Percentiles rank a stretch among this genome's conserved stretches.
Evolutionary conservation across 2,888 invertebrate species (phyloP).

Genomic region (Poecilobothrus nobilitatus): DNA sequence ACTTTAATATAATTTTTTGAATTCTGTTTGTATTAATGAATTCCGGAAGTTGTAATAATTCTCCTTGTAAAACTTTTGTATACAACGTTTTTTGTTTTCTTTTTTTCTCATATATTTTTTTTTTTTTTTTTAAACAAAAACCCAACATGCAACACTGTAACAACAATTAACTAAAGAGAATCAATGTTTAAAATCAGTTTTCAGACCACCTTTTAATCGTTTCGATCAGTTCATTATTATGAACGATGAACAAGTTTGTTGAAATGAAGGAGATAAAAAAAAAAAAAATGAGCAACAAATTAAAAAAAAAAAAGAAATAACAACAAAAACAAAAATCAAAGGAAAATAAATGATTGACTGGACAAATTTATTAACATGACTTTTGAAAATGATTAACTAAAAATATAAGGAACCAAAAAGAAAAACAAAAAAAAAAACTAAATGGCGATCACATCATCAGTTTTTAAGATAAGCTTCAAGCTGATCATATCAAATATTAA

Average conservation of each 20-base stretch:
- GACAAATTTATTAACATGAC: conserved; percentile 4
- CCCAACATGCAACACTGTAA: neutral
- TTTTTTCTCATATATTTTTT: too few species aligned
- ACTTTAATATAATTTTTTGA: too few species aligned
- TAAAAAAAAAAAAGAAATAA: too few species aligned
- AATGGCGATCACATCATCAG: too few species aligned
- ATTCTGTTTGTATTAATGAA: neutral
- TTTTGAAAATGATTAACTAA: neutral
- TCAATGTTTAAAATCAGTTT: neutral
- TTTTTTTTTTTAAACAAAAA: neutral
- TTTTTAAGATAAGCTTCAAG: too few species aligned
- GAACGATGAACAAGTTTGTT: neutral
- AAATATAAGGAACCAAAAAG: neutral
- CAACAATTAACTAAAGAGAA: neutral
- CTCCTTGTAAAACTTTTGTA: neutral
- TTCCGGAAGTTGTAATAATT: conserved; percentile 4
- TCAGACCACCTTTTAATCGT: neutral
- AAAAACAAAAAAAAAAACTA: neutral
- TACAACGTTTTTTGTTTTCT: neutral
- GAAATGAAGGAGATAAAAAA: neutral
- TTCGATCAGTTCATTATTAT: neutral
- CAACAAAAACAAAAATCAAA: too few species aligned
- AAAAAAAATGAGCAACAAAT: too few species aligned
- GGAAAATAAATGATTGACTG: conserved; percentile 1
- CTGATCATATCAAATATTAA: too few species aligned